Evolutionary conservation across 1,140 invertebrate genomes (phyloP).

Genomic region (Drosophila arizonae): DNA sequence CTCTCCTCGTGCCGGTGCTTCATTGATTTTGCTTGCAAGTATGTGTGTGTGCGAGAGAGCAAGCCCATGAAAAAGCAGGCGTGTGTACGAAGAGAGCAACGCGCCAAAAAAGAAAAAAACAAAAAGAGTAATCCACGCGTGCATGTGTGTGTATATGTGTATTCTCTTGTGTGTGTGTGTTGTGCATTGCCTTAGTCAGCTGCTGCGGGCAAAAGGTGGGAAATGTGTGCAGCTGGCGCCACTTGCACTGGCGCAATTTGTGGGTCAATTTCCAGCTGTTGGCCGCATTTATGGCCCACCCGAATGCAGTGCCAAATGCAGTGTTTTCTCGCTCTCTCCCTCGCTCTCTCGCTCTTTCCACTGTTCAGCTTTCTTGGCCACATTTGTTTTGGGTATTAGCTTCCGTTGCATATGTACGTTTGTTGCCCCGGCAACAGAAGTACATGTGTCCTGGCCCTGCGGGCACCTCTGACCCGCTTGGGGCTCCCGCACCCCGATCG

Average conservation of each 20-base stretch:
- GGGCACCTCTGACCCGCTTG: conserved; percentile 7
- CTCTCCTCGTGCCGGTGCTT: conserved; percentile 37
- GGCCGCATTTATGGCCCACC: neutral
- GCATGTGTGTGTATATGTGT: neutral
- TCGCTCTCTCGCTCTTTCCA: neutral
- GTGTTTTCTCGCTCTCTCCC: neutral
- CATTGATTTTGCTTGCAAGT: conserved; percentile 40
- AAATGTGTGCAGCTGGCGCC: conserved; percentile 8
- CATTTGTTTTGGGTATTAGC: conserved; percentile 29
- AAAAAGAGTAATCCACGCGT: neutral
- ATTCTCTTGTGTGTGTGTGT: no score
- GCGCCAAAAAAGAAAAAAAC: conserved; percentile 3
- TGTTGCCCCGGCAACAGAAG: conserved; percentile 10
- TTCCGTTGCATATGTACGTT: neutral
- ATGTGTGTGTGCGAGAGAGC: conserved; percentile 17
- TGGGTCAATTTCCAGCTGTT: conserved; percentile 41
- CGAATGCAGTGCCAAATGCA: conserved; percentile 1
- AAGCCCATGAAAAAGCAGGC: conserved; percentile 11
- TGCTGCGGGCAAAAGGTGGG: conserved; percentile 9
- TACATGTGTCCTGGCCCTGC: conserved; percentile 9
- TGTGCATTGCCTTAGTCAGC: conserved; percentile 19
- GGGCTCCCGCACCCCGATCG: neutral
- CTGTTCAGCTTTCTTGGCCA: neutral
- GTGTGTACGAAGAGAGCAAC: conserved; percentile 6
- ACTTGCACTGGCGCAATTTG: conserved; percentile 27